A percentile compares a stretch with the other conserved stretches of the same genome.
These are phyloP conservation scores for Pristionchus fissidentatus DNA, from an alignment of 2,888 invertebrate genomes.

Conservation along the genomic window DNA sequence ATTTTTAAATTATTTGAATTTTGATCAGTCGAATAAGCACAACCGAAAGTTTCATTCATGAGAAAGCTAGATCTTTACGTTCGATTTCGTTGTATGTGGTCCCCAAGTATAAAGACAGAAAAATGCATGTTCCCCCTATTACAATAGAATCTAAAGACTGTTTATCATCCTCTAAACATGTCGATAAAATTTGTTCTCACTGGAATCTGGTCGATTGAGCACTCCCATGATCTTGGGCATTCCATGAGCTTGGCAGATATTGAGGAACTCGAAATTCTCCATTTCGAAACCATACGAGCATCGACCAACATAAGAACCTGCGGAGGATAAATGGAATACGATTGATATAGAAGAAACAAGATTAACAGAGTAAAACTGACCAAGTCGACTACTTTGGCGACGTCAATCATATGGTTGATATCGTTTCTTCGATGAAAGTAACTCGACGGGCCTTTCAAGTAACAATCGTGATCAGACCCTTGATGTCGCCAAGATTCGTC, in stretches of 20 bases:
- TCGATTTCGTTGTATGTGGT: too few species aligned
- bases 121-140: too few species aligned
- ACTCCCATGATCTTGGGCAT: slow-evolving; percentile 86
- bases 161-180: too few species aligned
- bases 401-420: slow-evolving; percentile 97
- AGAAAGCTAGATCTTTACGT: too few species aligned
- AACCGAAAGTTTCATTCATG: too few species aligned
- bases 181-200: too few species aligned
- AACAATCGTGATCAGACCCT: slow-evolving; percentile 91
- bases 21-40: too few species aligned
- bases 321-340: slow-evolving; percentile 36
- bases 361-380: slow-evolving; percentile 79
- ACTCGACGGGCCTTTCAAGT: slow-evolving; percentile 92
- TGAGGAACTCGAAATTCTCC: slow-evolving; percentile 98
- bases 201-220: slow-evolving; percentile 90
- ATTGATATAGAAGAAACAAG: too few species aligned
- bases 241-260: slow-evolving; percentile 87
- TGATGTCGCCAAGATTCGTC: slow-evolving; percentile 83
- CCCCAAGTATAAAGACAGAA: too few species aligned
- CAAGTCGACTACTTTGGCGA: slow-evolving; percentile 97
- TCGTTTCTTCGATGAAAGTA: slow-evolving; percentile 97
- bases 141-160: too few species aligned
- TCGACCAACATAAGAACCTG: slow-evolving; percentile 88
- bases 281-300: slow-evolving; percentile 99
- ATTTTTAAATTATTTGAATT: too few species aligned